A percentile compares a stretch with the other conserved stretches of the same genome.
These are phyloP conservation scores for Hydriomena furcata DNA, from an alignment of 2,888 invertebrate genomes.

Conservation along the genomic window DNA sequence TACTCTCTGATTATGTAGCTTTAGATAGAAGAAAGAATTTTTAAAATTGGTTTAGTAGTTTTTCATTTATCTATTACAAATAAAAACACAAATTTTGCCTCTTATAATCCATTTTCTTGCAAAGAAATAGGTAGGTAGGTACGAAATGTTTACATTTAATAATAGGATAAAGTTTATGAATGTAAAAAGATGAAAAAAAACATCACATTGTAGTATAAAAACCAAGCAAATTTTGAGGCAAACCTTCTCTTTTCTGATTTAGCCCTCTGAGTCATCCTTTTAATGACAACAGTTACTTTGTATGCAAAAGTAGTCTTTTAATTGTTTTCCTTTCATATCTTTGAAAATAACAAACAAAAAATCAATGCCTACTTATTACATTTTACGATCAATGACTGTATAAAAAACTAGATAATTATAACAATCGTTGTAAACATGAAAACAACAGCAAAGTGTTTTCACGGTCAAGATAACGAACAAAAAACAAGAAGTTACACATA, in stretches of 20 bases:
- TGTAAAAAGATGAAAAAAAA: background rate
- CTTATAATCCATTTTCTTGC: too few species aligned
- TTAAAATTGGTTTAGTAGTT: too few species aligned
- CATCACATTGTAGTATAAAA: background rate
- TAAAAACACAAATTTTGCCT: too few species aligned
- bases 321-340: too few species aligned
- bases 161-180: too few species aligned
- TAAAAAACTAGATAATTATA: slow-evolving; percentile 26
- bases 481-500: slow-evolving; percentile 62
- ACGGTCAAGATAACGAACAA: slow-evolving; percentile 77
- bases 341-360: background rate
- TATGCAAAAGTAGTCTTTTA: background rate
- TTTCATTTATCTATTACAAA: too few species aligned
- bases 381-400: background rate
- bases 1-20: too few species aligned
- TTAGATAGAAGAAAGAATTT: too few species aligned
- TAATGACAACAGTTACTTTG: slow-evolving; percentile 4
- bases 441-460: slow-evolving; percentile 67
- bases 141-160: too few species aligned
- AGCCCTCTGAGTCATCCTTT: slow-evolving; percentile 3
- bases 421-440: slow-evolving; percentile 49
- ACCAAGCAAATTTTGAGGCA: background rate
- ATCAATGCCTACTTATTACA: background rate
- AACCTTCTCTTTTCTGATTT: background rate
- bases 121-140: too few species aligned